phyloP scores from a whole-genome alignment of 2,888 invertebrate species.

The Ophion obscuratus region DNA sequence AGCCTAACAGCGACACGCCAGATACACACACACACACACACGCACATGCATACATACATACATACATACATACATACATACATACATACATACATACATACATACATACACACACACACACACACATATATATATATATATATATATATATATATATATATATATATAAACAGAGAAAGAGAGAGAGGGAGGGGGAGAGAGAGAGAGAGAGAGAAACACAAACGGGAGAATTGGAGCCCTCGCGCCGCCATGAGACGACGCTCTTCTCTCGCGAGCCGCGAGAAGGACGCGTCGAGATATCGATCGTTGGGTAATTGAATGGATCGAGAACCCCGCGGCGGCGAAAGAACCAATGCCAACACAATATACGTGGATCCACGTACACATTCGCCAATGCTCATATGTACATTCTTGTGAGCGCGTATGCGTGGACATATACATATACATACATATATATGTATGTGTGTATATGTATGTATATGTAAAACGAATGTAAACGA shows the following conservation, averaged over 20 bases:
- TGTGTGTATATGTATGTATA: neutral
- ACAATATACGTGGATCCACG: slow-evolving; percentile 26
- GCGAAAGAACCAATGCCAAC: slow-evolving; percentile 56
- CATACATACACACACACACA: neutral
- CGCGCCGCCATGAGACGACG: slow-evolving; percentile 44
- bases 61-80: neutral
- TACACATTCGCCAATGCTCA: slow-evolving; percentile 1
- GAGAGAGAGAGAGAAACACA: slow-evolving; percentile 27
- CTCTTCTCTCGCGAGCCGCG: slow-evolving; percentile 65
- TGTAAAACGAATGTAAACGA: slow-evolving; percentile 14
- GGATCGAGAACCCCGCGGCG: slow-evolving; percentile 76
- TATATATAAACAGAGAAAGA: slow-evolving; percentile 19
- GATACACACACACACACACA: neutral
- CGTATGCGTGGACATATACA: neutral
- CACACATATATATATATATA: neutral
- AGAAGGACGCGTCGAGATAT: slow-evolving; percentile 76
- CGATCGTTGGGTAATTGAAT: slow-evolving; percentile 82
- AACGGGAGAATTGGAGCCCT: slow-evolving; percentile 35
- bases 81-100: neutral
- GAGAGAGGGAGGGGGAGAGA: no score
- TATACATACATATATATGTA: neutral
- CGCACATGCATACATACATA: neutral
- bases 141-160: no score
- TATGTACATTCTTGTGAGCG: neutral
- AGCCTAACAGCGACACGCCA: slow-evolving; percentile 47